Base-by-base conservation (phyloP, 2,888 invertebrate species). In the Meiosimyza decipiens region DNA sequence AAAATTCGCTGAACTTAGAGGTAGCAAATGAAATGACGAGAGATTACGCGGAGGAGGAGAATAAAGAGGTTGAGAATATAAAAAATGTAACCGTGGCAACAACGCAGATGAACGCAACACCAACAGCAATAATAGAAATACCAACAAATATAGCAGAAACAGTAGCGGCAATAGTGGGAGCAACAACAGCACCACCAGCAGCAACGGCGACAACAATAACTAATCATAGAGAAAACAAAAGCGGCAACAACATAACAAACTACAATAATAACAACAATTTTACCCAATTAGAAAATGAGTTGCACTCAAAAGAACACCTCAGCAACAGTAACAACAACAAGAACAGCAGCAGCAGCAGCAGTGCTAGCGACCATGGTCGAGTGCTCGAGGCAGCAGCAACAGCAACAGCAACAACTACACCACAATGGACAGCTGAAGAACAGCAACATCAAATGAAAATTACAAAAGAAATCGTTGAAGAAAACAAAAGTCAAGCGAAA, bases 371-470 rank as follows among this genome's bases (percentile, higher is more conserved):
- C 69, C 18, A 16, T 28, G 22, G 40, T n/a, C 55, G 28, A 77
- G 75, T 79, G 75, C 79, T 78, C 79, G 81, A 80, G 76, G 73
- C 75, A 75, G 69, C 49, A 28, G 69, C 63, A 73, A 71, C 49
- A 28, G 69, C 63, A 73, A 71, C 73, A 73, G 55, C 72, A 74
- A 69, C 69, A 68, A 62, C 69, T 71, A 33, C 71, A 16, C 33
- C 60, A 70, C 18, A 13, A 72, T n/a, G 67, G 40, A 74, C 63
- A 68, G 49, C 71, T 71, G 13, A 51, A 74, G 7, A 50, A 52
- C 69, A 71, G 66, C 71, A 59, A 12, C 54, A 72, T 33, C 16
- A 22, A 60, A 22, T 60, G 57, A 12, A 52, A 69, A 40, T 52
- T 55, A 51, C 33, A 16, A 16, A 66, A 67, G 40, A 68, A 65